phyloP scores from a whole-genome alignment of 2,113 vertebrate species.

The Scytalopus superciliaris region DNA sequence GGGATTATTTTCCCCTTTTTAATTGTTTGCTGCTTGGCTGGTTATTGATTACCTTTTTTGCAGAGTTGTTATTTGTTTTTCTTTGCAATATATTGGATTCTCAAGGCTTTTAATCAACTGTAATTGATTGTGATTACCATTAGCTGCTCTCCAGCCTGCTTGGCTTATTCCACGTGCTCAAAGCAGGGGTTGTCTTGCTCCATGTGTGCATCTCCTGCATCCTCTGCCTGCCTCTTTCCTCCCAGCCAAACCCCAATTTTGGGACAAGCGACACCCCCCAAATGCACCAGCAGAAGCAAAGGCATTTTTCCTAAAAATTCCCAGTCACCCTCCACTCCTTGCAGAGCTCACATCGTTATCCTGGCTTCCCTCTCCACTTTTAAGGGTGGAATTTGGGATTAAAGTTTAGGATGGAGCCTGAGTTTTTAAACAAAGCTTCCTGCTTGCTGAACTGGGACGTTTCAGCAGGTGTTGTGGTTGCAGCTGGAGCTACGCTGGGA shows the following conservation, averaged over 20 bases:
- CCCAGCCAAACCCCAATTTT: accelerated
- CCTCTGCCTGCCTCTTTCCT: background rate
- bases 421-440: too few relatives aligned
- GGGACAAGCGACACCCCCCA: background rate
- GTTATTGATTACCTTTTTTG: slow-evolving; percentile 27
- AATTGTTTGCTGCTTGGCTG: background rate
- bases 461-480: background rate
- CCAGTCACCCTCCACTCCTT: background rate
- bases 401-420: background rate
- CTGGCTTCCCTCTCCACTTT: background rate
- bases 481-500: background rate
- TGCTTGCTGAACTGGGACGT: background rate
- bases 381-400: background rate
- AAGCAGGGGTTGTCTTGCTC: background rate
- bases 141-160: background rate
- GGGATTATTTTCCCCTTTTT: background rate
- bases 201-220: accelerated
- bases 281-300: background rate
- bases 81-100: slow-evolving; percentile 3
- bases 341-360: accelerated
- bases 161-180: background rate
- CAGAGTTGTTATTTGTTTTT: slow-evolving; percentile 21
- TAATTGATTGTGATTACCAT: slow-evolving; percentile 13
- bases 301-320: background rate
- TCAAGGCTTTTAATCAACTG: slow-evolving; percentile 36